phyloP scores from a whole-genome alignment of 2,113 vertebrate species.

The Brienomyrus brachyistius region DNA sequence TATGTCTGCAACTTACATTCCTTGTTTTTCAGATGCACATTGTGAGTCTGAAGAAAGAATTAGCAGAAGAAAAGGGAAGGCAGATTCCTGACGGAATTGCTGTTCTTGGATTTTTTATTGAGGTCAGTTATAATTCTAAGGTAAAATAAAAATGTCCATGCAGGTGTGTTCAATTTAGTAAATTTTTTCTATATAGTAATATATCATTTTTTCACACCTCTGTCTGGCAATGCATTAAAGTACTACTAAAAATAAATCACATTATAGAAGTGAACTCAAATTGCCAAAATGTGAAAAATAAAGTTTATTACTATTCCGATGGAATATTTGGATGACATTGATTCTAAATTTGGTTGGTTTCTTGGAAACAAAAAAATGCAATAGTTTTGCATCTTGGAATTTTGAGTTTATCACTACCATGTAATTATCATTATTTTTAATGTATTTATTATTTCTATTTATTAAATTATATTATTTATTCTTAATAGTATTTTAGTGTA shows the following conservation, averaged over 20 bases:
- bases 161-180: background rate
- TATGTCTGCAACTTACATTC: background rate
- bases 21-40: background rate
- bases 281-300: background rate
- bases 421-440: background rate
- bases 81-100: slow-evolving; percentile 40
- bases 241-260: background rate
- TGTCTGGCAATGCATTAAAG: background rate
- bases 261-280: background rate
- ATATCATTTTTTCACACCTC: background rate
- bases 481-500: background rate
- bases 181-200: background rate
- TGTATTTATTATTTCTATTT: background rate
- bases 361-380: background rate
- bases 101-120: slow-evolving; percentile 54
- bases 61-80: slow-evolving; percentile 32
- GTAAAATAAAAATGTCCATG: background rate
- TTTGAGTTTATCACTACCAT: background rate
- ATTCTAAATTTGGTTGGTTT: background rate
- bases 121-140: slow-evolving; percentile 38
- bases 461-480: background rate
- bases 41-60: slow-evolving; percentile 40
- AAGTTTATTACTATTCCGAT: background rate
- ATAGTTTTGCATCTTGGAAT: background rate
- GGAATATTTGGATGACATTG: background rate